A percentile compares a stretch with the other conserved stretches of the same genome.
phyloP scores from a whole-genome alignment of 2,113 vertebrate species.

The Pao palembangensis region DNA sequence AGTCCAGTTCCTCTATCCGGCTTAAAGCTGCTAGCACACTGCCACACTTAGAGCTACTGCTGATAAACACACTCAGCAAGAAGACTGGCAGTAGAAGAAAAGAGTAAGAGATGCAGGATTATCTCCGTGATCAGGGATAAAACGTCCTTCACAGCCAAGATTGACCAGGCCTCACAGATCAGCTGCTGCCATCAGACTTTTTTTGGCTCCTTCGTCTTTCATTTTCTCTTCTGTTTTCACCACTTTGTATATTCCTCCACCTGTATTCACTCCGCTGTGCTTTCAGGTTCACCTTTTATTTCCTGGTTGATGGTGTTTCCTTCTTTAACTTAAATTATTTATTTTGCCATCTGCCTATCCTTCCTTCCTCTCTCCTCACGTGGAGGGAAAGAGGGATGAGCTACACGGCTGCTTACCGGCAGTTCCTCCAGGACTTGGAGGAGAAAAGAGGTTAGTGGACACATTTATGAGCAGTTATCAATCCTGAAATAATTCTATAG shows the following conservation, averaged over 20 bases:
- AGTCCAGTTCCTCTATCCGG: slow-evolving; percentile 79
- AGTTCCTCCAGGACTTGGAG: slow-evolving; percentile 75
- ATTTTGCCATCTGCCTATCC: background rate
- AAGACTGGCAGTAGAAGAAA: slow-evolving; percentile 19
- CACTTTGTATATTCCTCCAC: background rate
- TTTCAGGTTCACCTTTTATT: background rate
- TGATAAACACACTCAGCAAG: slow-evolving; percentile 18
- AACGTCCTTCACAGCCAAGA: slow-evolving; percentile 44
- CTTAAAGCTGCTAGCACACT: slow-evolving; percentile 51
- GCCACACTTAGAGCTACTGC: slow-evolving; percentile 44
- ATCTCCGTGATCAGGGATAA: slow-evolving; percentile 47
- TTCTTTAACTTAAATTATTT: background rate
- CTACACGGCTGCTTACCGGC: slow-evolving; percentile 68
- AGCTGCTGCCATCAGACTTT: slow-evolving; percentile 13
- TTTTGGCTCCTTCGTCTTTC: background rate
- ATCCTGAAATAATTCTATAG: background rate
- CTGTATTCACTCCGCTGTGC: background rate
- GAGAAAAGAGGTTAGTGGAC: slow-evolving; percentile 76
- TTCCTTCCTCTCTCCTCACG: background rate
- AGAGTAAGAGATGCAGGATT: slow-evolving; percentile 52
- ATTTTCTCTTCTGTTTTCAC: background rate
- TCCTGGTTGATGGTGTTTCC: background rate
- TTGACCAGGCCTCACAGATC: slow-evolving; percentile 7
- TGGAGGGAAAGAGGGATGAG: slow-evolving; percentile 63
- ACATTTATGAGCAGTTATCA: background rate